Conservation (phyloP, 2,888 invertebrate genomes). For the Entomobrya proxima region DNA sequence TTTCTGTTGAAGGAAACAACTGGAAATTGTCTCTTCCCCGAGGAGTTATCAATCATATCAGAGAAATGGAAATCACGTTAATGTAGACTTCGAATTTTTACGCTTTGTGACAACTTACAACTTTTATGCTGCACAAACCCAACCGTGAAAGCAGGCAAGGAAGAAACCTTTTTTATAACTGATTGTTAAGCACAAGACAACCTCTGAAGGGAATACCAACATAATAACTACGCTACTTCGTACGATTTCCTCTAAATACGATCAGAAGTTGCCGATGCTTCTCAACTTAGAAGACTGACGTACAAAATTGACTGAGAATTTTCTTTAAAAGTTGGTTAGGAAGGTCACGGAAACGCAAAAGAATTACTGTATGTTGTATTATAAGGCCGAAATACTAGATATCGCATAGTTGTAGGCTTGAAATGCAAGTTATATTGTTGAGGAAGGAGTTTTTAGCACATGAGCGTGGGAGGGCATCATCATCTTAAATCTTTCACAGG, state of each 20-base stretch:
- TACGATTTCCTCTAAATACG: slow-evolving; percentile 33
- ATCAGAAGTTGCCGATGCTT: slow-evolving; percentile 59
- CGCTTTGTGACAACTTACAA: slow-evolving; percentile 31
- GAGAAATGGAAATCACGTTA: slow-evolving; percentile 25
- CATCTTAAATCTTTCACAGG: not conserved
- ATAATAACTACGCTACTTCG: slow-evolving; percentile 4
- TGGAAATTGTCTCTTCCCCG: not conserved
- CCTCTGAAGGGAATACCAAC: slow-evolving; percentile 36
- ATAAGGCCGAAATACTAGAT: slow-evolving; percentile 49
- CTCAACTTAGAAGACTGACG: slow-evolving; percentile 65
- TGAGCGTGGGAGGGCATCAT: slow-evolving; percentile 28
- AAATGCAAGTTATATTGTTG: slow-evolving; percentile 18
- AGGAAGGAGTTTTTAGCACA: slow-evolving; percentile 19
- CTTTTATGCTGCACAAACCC: slow-evolving; percentile 24
- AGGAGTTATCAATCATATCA: slow-evolving; percentile 22
- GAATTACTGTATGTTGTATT: slow-evolving; percentile 42
- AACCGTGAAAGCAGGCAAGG: slow-evolving; percentile 39
- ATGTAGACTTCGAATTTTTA: not conserved
- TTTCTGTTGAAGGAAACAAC: not conserved
- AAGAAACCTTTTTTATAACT: slow-evolving; percentile 39
- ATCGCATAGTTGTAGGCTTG: slow-evolving; percentile 54
- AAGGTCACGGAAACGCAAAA: slow-evolving; percentile 47
- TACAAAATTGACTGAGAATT: slow-evolving; percentile 62
- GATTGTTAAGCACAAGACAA: slow-evolving; percentile 38
- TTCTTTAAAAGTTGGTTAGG: slow-evolving; percentile 60